Base-by-base conservation (phyloP, 2,888 invertebrate species). In the Rhagonycha fulva region DNA sequence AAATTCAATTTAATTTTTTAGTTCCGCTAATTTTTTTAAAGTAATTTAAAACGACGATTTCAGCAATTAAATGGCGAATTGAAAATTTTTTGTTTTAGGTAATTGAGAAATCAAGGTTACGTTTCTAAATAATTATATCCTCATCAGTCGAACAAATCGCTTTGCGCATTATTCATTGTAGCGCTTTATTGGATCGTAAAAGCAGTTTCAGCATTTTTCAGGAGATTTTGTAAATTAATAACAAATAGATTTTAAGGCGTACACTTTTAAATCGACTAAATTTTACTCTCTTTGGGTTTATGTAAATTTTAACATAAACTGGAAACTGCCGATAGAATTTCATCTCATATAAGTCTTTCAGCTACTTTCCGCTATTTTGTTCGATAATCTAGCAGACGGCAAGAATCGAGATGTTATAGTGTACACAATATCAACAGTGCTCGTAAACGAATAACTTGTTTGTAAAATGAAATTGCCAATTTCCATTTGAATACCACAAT, bases 381-480 rank as follows among this genome's bases (percentile, higher is more conserved):
- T 73, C 76, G 72, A 77, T 77, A 77, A 77, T 77, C 77, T 74
- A 71, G 74, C 75, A 75, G 77, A 77, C 75, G 77, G 75, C 71
- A 75, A 75, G 70, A 72, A 76, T 76, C 71, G 80, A 75, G 80
- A 82, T 79, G 80, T 81, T 81, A 80, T 80, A 81, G 81, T 81
- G 80, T 84, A 81, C 80, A 82, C 82, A 84, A 82, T 84, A 85
- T 84, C 84, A 84, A 84, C 83, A 83, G 82, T 82, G 81, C 82
- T 79, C 79, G 81, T 82, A 82, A 85, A 83, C 83, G 84, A 85
- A 84, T 76, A 76, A 77, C 83, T 84, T 85, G 84, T 84, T 84
- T 85, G 84, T 84, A 81, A 82, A 83, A 83, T 82, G 84, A 84
- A 85, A 85, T 85, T 85, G 84, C 79, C 85, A 85, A 85, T 85